These are phyloP conservation scores for Anoplius nigerrimus DNA, from an alignment of 2,888 invertebrate genomes.

Conservation along the genomic window DNA sequence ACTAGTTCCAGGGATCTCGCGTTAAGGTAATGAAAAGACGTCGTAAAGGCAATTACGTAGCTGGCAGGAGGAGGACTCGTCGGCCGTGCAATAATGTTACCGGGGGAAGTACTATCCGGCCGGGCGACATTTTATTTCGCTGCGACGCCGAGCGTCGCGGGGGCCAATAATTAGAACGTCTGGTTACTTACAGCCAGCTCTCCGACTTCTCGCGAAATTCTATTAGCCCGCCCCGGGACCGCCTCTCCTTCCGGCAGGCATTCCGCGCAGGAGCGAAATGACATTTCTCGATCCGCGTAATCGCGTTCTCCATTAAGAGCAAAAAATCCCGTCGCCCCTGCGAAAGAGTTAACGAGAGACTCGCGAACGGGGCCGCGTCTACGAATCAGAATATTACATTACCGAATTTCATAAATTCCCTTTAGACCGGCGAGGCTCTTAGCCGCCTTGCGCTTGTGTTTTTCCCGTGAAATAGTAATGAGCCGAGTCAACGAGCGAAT, in stretches of 20 bases:
- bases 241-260: conserved; percentile 5
- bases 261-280: neutral
- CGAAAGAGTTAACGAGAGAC: conserved; percentile 52
- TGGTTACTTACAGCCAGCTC: too few species aligned
- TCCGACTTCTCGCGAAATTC: too few species aligned
- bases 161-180: too few species aligned
- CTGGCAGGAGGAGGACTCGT: too few species aligned
- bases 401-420: conserved; percentile 74
- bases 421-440: conserved; percentile 67
- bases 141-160: neutral
- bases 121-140: too few species aligned
- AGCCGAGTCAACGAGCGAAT: conserved; percentile 60
- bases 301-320: conserved; percentile 53
- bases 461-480: conserved; percentile 72
- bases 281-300: conserved; percentile 44
- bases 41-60: too few species aligned
- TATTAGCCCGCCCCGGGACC: too few species aligned
- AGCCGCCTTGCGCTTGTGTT: conserved; percentile 68
- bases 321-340: conserved; percentile 43
- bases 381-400: conserved; percentile 73
- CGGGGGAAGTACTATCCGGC: neutral
- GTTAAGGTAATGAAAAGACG: too few species aligned
- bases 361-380: conserved; percentile 46
- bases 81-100: neutral
- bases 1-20: too few species aligned